Base-by-base conservation (phyloP, 1,140 invertebrate species). In the Ceratoteleas bidentatus region DNA sequence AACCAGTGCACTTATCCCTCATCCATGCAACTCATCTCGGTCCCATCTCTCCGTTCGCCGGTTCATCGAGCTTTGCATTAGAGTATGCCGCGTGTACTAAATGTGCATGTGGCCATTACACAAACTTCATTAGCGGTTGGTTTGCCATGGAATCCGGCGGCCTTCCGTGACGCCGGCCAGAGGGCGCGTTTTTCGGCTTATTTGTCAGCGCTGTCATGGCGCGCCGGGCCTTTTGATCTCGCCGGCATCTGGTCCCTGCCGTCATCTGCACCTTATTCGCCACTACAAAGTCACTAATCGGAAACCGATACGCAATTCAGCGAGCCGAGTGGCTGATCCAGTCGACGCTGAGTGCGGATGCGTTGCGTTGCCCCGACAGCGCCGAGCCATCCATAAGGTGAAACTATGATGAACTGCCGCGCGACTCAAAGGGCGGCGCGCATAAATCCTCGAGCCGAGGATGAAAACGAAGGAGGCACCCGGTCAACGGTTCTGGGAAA, bases 291-390 rank as follows among this genome's bases (percentile, higher is more conserved):
- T 79, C 81, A 68, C 81, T 79, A 83, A 83, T 79, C 81, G 75
- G 81, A 83, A 79, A 79, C 81, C 81, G 81, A 83, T 83, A 83
- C 62, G 81, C 75, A 83, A 79, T 83, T 79, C 81, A 79, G 65
- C 61, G 81, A 75, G 69, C 73, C 33, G 74, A 72, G 79, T 72
- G 62, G 13, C 45, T 66, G 79, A 82, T 77, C 68, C 74, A 74
- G 77, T 83, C 64, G 68, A 54, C 45, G 74, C 61, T 58, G 61
- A 77, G 80, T 53, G 75, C 53, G 60, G 75, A 66, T 76, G 75
- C 81, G 60, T 75, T 74, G 74, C 75, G 72, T 75, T 75, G 75
- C 66, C 66, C 75, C 75, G 76, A 68, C 70, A 76, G 81, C 72
- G 33, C n/a, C 49, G 72, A 79, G 50, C 81, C 56, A 75, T 83